Evolutionary conservation across 2,888 invertebrate species (phyloP).

Genomic region (Lathronympha strigana): DNA sequence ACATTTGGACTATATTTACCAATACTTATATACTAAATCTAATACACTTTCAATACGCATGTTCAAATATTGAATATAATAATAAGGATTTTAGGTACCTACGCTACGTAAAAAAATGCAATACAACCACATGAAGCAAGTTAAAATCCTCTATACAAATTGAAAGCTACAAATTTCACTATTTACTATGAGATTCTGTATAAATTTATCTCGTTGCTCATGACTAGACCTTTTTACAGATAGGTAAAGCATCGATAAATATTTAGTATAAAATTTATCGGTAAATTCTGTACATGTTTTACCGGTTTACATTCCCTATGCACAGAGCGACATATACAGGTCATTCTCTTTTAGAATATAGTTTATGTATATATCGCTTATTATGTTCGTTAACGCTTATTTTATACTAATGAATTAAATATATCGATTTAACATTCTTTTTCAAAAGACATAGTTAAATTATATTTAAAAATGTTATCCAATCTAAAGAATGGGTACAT

Average conservation of each 20-base stretch:
- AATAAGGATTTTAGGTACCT: not conserved
- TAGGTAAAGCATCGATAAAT: too few species aligned
- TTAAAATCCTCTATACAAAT: not conserved
- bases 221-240: not conserved
- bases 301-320: too few species aligned
- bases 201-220: not conserved
- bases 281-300: too few species aligned
- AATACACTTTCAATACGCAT: not conserved
- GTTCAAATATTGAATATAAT: not conserved
- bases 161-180: not conserved
- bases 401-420: too few species aligned
- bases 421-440: not conserved
- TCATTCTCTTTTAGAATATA: too few species aligned
- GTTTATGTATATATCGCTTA: too few species aligned
- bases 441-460: too few species aligned
- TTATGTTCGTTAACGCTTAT: too few species aligned
- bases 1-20: not conserved
- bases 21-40: conserved; percentile 1
- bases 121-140: not conserved
- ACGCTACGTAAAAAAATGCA: not conserved
- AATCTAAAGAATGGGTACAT: conserved; percentile 18
- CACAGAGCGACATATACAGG: too few species aligned
- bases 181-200: not conserved
- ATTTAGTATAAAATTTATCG: too few species aligned
- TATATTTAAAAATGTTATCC: too few species aligned